A percentile compares a stretch with the other conserved stretches of the same genome.
Evolutionary conservation across 1,140 invertebrate species (phyloP).

Genomic region (Pentalonia nigronervosa): DNA sequence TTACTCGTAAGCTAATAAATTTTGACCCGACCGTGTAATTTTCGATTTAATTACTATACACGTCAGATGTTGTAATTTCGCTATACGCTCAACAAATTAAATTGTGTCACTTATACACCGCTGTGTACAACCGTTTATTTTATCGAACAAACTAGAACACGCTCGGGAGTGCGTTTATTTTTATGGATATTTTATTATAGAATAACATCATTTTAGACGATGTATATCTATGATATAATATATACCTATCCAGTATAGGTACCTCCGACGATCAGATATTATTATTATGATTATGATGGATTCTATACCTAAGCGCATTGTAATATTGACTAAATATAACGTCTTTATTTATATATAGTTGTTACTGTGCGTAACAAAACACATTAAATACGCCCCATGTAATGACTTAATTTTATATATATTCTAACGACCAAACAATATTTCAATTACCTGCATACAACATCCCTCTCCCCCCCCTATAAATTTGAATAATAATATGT

Average conservation of each 20-base stretch:
- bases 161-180: background rate
- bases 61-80: background rate
- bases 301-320: background rate
- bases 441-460: background rate
- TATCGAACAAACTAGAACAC: background rate
- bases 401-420: conserved; percentile 20
- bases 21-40: conserved; percentile 23
- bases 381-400: background rate
- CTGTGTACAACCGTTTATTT: background rate
- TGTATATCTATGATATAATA: background rate
- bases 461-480: background rate
- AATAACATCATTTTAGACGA: conserved; percentile 9
- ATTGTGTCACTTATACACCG: background rate
- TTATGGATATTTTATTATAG: conserved; percentile 30
- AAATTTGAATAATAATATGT: background rate
- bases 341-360: background rate
- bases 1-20: conserved; percentile 5
- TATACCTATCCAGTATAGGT: background rate
- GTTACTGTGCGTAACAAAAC: background rate
- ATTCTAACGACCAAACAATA: background rate
- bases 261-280: background rate
- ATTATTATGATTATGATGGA: background rate
- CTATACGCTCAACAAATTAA: conserved; percentile 1
- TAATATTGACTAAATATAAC: background rate
- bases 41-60: conserved; percentile 16